These are phyloP conservation scores for Pseudomyrmex dendroicus DNA, from an alignment of 1,140 invertebrate species.

Conservation along the genomic window DNA sequence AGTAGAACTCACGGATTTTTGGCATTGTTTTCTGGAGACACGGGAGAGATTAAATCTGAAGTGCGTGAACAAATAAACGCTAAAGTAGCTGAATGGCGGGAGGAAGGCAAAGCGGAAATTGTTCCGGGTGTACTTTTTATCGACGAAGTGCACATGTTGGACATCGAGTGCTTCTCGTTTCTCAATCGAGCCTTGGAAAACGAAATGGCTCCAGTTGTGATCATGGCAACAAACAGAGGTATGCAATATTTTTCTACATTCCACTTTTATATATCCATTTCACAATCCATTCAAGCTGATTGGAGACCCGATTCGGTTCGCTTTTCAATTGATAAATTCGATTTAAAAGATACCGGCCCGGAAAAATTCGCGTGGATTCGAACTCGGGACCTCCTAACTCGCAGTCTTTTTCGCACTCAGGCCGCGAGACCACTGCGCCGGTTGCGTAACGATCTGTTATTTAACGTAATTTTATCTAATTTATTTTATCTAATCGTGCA, in stretches of 20 bases:
- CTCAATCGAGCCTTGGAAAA: constrained; percentile 98
- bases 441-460: background rate
- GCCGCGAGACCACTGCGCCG: no score
- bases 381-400: no score
- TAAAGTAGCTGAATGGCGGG: constrained; percentile 99
- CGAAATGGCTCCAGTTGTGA: constrained; percentile 98
- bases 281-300: no score
- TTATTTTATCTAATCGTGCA: constrained; percentile 47
- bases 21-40: constrained; percentile 98
- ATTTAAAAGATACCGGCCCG: no score
- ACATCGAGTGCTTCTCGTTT: constrained; percentile 99
- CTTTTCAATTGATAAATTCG: no score
- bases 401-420: no score
- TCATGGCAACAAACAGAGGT: constrained; percentile 99
- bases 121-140: constrained; percentile 98
- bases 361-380: no score
- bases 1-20: constrained; percentile 98
- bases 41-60: constrained; percentile 99
- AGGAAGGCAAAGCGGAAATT: constrained; percentile 99
- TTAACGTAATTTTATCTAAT: constrained; percentile 17
- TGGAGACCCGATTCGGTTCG: no score
- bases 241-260: background rate
- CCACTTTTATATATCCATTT: no score
- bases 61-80: constrained; percentile 99
- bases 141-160: constrained; percentile 98